These are phyloP conservation scores for Zaprionus gabonicus DNA, from an alignment of 1,140 invertebrate species.

Conservation along the genomic window DNA sequence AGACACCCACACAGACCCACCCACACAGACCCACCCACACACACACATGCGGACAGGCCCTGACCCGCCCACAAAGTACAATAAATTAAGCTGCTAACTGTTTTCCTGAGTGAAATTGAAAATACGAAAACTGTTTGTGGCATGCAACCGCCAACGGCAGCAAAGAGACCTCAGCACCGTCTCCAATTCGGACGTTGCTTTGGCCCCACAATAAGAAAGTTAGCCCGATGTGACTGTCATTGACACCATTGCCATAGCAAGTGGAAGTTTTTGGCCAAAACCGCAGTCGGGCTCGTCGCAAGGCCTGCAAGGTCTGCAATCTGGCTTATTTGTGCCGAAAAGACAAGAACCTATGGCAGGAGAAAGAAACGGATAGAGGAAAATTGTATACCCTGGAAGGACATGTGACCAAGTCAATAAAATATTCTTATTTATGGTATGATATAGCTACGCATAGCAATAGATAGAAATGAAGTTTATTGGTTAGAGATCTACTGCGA, in stretches of 20 bases:
- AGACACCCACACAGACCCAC: neutral
- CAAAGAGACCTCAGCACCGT: slow-evolving; percentile 16
- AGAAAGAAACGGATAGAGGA: slow-evolving; percentile 41
- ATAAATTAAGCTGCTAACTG: slow-evolving; percentile 32
- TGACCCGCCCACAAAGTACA: slow-evolving; percentile 14
- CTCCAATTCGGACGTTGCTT: slow-evolving; percentile 5
- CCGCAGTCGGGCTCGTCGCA: slow-evolving; percentile 33
- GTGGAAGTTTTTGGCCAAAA: slow-evolving; percentile 50
- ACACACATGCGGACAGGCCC: neutral
- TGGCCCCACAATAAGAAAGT: slow-evolving; percentile 19
- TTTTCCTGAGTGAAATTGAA: slow-evolving; percentile 23
- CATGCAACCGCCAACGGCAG: slow-evolving; percentile 27
- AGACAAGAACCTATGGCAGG: neutral
- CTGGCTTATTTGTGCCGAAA: slow-evolving; percentile 56
- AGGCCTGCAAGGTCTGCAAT: slow-evolving; percentile 47
- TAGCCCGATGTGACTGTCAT: slow-evolving; percentile 57
- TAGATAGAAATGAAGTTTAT: too few relatives aligned
- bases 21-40: neutral
- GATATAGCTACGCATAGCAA: too few relatives aligned
- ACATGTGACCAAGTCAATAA: too few relatives aligned
- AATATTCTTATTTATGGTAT: too few relatives aligned
- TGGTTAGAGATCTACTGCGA: too few relatives aligned
- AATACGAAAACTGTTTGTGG: slow-evolving; percentile 31
- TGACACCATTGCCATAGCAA: slow-evolving; percentile 71
- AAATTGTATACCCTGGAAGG: neutral